Conservation (phyloP, 2,888 invertebrate genomes). For the Eucriotettix oculatus region DNA sequence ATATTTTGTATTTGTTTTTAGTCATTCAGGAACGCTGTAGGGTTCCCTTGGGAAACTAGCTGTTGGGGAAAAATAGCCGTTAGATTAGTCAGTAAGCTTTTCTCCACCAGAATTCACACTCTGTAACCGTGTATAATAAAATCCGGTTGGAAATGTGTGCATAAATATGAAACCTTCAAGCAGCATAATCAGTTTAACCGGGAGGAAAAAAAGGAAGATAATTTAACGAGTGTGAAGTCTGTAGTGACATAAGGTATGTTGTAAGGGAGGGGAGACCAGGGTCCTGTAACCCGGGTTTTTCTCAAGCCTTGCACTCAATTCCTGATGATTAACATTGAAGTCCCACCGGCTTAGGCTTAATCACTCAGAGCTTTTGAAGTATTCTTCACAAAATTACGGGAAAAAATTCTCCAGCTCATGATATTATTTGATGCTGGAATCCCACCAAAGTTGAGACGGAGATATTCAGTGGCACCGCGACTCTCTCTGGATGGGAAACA, state of each 20-base stretch:
- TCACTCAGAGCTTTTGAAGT: neutral
- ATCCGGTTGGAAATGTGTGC: too few relatives aligned
- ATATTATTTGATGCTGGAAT: neutral
- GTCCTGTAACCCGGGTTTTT: slow-evolving; percentile 9
- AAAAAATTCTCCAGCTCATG: neutral
- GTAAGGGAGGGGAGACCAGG: slow-evolving; percentile 2
- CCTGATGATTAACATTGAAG: neutral
- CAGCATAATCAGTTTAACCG: too few relatives aligned
- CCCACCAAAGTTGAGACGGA: neutral
- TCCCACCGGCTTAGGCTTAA: neutral
- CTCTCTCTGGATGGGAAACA: neutral
- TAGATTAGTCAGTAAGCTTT: slow-evolving; percentile 6
- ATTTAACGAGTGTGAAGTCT: slow-evolving; percentile 1
- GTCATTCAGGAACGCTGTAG: slow-evolving; percentile 18
- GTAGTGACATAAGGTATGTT: neutral
- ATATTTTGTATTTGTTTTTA: neutral
- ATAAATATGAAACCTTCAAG: too few relatives aligned
- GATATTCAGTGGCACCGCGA: neutral
- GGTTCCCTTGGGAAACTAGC: slow-evolving; percentile 17
- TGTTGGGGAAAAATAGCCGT: slow-evolving; percentile 11
- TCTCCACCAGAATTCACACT: slow-evolving; percentile 3
- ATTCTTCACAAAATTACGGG: neutral
- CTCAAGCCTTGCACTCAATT: too few relatives aligned
- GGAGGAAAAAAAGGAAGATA: too few relatives aligned
- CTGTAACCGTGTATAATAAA: neutral